These are phyloP conservation scores for Cataglyphis rosenhaueri DNA, from an alignment of 2,888 invertebrate genomes.

Conservation along the genomic window DNA sequence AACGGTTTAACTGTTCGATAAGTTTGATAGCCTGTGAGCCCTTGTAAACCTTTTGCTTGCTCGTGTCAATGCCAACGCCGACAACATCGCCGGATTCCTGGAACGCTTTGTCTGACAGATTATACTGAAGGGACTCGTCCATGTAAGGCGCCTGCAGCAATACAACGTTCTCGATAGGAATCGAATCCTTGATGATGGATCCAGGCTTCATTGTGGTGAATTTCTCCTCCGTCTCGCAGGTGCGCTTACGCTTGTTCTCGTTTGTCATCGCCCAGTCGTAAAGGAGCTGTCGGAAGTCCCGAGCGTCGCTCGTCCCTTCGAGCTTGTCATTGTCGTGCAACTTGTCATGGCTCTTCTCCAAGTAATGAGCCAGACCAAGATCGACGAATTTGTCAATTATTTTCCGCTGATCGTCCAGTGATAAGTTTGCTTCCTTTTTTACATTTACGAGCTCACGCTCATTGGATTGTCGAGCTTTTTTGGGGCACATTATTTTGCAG, in stretches of 20 bases:
- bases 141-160: conserved; percentile 74
- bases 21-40: conserved; percentile 71
- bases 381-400: conserved; percentile 77
- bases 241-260: conserved; percentile 58
- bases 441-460: not conserved
- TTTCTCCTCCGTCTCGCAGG: conserved; percentile 39
- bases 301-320: conserved; percentile 43
- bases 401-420: conserved; percentile 47
- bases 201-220: conserved; percentile 75
- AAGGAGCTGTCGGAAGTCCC: conserved; percentile 70
- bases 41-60: conserved; percentile 71
- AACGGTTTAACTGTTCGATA: conserved; percentile 53
- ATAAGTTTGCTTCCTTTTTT: not conserved
- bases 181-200: conserved; percentile 75
- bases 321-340: conserved; percentile 40
- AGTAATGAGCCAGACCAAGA: conserved; percentile 70
- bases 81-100: conserved; percentile 76
- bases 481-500: conserved; percentile 74
- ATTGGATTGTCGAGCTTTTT: conserved; percentile 59
- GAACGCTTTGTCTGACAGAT: conserved; percentile 78
- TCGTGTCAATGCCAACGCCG: conserved; percentile 74
- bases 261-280: conserved; percentile 70
- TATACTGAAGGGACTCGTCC: conserved; percentile 69
- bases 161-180: conserved; percentile 66
- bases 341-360: conserved; percentile 56